These are phyloP conservation scores for Ennomos erosarius DNA, from an alignment of 2,888 invertebrate genomes.

Conservation along the genomic window DNA sequence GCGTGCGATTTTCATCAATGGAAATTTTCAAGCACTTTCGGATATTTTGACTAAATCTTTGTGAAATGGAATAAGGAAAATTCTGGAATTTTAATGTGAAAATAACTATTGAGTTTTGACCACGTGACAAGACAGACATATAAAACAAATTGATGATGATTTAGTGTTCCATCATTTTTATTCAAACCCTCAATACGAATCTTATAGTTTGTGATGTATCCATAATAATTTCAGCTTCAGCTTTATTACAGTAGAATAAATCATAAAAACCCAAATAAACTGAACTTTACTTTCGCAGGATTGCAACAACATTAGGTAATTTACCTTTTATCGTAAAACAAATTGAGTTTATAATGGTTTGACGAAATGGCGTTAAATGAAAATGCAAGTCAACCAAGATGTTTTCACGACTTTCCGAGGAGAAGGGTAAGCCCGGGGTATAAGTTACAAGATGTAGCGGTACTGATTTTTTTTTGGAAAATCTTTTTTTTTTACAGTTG, in stretches of 20 bases:
- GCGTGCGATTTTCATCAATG: slow-evolving; percentile 8
- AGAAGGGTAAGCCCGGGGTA: slow-evolving; percentile 29
- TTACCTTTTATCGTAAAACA: slow-evolving; percentile 6
- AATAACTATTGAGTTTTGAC: background rate
- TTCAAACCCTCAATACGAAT: no score
- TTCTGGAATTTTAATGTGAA: background rate
- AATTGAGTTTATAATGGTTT: slow-evolving; percentile 22
- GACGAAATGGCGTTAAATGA: slow-evolving; percentile 17
- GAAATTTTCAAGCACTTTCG: background rate
- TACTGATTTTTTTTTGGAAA: no score
- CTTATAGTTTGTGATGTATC: background rate
- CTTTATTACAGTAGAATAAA: slow-evolving; percentile 26
- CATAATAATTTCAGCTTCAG: slow-evolving; percentile 14
- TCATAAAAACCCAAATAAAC: background rate
- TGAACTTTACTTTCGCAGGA: slow-evolving; percentile 7
- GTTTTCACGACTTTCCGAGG: slow-evolving; percentile 34
- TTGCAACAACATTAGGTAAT: slow-evolving; percentile 15
- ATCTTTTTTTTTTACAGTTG: no score
- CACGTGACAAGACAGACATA: no score
- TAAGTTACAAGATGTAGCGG: slow-evolving; percentile 12
- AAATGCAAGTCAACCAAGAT: slow-evolving; percentile 37
- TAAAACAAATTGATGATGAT: no score
- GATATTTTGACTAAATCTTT: slow-evolving; percentile 2
- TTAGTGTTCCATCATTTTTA: no score
- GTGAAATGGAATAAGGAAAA: slow-evolving; percentile 1